These are phyloP conservation scores for Clamator glandarius DNA, from an alignment of 2,797 vertebrate species.

Conservation along the genomic window DNA sequence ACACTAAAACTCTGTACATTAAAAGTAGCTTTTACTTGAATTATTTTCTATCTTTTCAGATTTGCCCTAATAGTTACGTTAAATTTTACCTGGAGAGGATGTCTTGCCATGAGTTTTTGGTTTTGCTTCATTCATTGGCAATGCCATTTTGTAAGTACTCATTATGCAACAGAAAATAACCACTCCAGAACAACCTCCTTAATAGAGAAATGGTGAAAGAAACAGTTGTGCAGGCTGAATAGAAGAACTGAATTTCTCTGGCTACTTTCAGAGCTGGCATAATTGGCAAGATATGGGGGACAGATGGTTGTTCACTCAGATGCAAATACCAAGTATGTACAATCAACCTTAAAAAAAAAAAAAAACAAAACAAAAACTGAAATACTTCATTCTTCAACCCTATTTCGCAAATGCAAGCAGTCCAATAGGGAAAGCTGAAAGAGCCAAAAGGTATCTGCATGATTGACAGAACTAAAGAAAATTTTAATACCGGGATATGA, in stretches of 20 bases:
- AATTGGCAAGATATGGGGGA: constrained; percentile 12
- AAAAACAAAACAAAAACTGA: not conserved
- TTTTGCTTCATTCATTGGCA: not conserved
- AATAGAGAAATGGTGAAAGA: constrained; percentile 42
- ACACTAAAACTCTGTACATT: not conserved
- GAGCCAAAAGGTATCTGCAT: not conserved
- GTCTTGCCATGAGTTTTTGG: not conserved
- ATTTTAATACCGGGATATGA: not conserved
- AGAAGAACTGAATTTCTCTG: not conserved
- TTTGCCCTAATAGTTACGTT: not conserved
- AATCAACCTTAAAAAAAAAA: not conserved
- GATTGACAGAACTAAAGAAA: not conserved
- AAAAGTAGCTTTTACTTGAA: not conserved
- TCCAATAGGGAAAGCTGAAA: not conserved
- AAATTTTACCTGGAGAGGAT: not conserved
- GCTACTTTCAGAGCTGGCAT: not conserved
- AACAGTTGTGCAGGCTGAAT: constrained; percentile 3
- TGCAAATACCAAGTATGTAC: not conserved
- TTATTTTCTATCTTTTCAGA: not conserved
- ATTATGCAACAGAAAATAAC: not conserved
- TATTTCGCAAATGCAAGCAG: not conserved
- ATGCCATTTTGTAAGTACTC: not conserved
- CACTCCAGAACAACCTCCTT: not conserved
- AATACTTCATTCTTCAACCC: not conserved
- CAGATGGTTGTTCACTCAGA: constrained; percentile 39